A percentile compares a stretch with the other conserved stretches of the same genome.
phyloP scores from a whole-genome alignment of 2,113 vertebrate genomes.

The Datnioides undecimradiatus region DNA sequence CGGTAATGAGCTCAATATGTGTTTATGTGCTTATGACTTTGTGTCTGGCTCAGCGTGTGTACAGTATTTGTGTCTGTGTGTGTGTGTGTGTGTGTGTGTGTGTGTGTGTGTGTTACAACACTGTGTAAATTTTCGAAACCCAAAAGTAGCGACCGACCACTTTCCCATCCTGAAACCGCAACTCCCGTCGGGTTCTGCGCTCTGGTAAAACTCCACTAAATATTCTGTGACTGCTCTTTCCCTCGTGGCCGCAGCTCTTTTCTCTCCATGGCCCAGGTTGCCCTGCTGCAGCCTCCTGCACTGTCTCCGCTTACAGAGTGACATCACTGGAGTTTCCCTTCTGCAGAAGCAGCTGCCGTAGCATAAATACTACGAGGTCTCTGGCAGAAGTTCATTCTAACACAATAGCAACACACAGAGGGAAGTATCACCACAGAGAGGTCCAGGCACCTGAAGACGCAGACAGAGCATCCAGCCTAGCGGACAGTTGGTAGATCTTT shows the following conservation, averaged over 20 bases:
- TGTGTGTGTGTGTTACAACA: slow-evolving; percentile 13
- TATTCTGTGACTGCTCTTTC: slow-evolving; percentile 72
- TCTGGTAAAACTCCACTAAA: slow-evolving; percentile 40
- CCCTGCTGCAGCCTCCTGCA: slow-evolving; percentile 18
- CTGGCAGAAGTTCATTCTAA: slow-evolving; percentile 61
- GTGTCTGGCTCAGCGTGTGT: not conserved
- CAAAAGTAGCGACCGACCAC: slow-evolving; percentile 17
- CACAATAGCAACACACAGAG: slow-evolving; percentile 53
- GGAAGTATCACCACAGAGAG: slow-evolving; percentile 15
- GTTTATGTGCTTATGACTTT: slow-evolving; percentile 25
- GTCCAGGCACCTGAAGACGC: not conserved
- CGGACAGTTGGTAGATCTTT: not conserved
- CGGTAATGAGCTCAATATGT: slow-evolving; percentile 36
- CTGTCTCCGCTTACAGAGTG: slow-evolving; percentile 73
- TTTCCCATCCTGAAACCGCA: slow-evolving; percentile 59
- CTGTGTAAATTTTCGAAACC: slow-evolving; percentile 26
- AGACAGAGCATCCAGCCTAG: not conserved
- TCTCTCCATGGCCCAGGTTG: slow-evolving; percentile 33
- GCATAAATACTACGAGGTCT: slow-evolving; percentile 75
- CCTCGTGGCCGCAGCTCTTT: slow-evolving; percentile 18
- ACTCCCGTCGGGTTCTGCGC: slow-evolving; percentile 18
- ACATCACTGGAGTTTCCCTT: slow-evolving; percentile 87
- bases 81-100: slow-evolving; percentile 1
- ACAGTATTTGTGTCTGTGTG: slow-evolving; percentile 4
- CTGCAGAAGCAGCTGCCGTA: slow-evolving; percentile 32